Percentiles rank a stretch among this genome's conserved stretches.
These are phyloP conservation scores for Lypha dubia DNA, from an alignment of 2,888 invertebrate species.

Conservation along the genomic window DNA sequence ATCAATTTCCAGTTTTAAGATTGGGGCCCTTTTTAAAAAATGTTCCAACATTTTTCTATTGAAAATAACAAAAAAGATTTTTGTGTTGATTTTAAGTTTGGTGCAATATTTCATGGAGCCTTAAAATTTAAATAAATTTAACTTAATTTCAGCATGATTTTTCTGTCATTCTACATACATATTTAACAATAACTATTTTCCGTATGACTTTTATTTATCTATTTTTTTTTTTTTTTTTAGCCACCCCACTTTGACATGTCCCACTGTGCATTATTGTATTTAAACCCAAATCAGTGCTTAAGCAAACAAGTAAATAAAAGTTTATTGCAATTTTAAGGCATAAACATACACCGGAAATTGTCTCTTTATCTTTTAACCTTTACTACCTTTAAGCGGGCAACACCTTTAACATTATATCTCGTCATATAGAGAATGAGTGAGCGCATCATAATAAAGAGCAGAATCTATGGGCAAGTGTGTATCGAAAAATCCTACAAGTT, in stretches of 20 bases:
- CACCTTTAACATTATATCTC: constrained; percentile 66
- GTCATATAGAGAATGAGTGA: not conserved
- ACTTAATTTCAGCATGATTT: no score
- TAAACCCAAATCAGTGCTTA: constrained; percentile 56
- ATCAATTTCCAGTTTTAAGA: no score
- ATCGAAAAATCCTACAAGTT: constrained; percentile 81
- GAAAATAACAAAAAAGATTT: no score
- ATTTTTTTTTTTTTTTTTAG: constrained; percentile 2
- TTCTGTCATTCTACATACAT: no score
- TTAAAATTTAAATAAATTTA: no score
- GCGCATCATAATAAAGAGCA: constrained; percentile 47
- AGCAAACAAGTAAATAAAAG: constrained; percentile 54
- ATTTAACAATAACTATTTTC: no score
- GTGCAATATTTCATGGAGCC: no score
- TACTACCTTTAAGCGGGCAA: constrained; percentile 50
- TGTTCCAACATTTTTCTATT: no score
- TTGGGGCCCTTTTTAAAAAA: no score
- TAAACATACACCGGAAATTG: constrained; percentile 28
- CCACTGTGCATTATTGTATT: constrained; percentile 40
- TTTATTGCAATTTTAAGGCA: constrained; percentile 49
- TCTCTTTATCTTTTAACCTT: constrained; percentile 29
- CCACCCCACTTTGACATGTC: not conserved
- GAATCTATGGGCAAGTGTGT: constrained; percentile 83
- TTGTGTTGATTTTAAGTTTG: no score
- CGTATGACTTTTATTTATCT: no score